A percentile compares a stretch with the other conserved stretches of the same genome.
Evolutionary conservation across 2,113 vertebrate species (phyloP).

Genomic region (Semnornis frantzii): DNA sequence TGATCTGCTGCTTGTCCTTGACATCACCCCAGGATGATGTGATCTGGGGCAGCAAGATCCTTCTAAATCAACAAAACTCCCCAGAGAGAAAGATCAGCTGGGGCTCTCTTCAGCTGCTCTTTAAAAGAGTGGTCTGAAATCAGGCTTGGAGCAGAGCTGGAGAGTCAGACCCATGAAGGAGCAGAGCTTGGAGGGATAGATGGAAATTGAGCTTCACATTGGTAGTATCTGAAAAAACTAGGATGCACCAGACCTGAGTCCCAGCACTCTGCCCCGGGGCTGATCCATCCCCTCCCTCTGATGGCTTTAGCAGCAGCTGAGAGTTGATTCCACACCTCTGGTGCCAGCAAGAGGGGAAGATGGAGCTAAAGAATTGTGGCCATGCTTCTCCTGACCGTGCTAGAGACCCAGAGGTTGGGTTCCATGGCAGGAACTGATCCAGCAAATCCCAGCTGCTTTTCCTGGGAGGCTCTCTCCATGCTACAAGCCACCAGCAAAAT

Average conservation of each 20-base stretch:
- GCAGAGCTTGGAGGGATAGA: neutral
- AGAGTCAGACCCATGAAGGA: neutral
- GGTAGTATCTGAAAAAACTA: neutral
- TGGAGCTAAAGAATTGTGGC: neutral
- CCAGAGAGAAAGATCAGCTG: neutral
- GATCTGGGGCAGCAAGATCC: neutral
- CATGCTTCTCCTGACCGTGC: fast-evolving
- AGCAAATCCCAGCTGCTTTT: fast-evolving
- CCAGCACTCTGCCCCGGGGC: neutral
- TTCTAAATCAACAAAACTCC: neutral
- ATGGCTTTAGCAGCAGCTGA: neutral
- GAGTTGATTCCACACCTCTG: fast-evolving
- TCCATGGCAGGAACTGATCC: fast-evolving
- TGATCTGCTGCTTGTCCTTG: neutral
- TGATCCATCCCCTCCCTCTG: neutral
- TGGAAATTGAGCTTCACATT: neutral
- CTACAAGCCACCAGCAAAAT: neutral
- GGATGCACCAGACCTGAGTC: neutral
- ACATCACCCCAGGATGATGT: neutral
- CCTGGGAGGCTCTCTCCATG: neutral
- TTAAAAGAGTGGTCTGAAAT: neutral
- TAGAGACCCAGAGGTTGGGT: neutral
- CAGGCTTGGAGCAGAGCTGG: fast-evolving
- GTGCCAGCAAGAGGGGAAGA: neutral
- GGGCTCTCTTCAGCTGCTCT: neutral